Evolutionary conservation across 1,140 invertebrate species (phyloP).

Genomic region (Aphelinus atriplicis): DNA sequence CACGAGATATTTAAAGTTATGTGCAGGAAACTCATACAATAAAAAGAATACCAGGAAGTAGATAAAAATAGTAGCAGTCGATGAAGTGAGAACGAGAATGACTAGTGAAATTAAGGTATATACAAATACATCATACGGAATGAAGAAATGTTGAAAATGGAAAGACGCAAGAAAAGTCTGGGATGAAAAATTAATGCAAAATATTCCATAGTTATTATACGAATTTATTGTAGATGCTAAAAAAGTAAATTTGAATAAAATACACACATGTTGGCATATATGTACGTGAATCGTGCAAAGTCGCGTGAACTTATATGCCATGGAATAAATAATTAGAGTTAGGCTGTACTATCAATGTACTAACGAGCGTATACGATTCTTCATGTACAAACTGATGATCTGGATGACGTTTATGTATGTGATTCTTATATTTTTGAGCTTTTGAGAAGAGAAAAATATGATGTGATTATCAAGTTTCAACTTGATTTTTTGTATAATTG

Average conservation of each 20-base stretch:
- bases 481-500: too few species aligned
- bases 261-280: constrained; percentile 34
- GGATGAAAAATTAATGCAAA: constrained; percentile 38
- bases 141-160: neutral
- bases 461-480: neutral
- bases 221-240: constrained; percentile 60
- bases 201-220: constrained; percentile 60
- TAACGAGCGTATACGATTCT: constrained; percentile 67
- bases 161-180: neutral
- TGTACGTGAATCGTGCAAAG: neutral
- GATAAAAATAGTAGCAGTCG: too few species aligned
- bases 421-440: constrained; percentile 1
- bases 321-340: constrained; percentile 50
- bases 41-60: neutral
- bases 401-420: constrained; percentile 4
- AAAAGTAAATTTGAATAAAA: constrained; percentile 46
- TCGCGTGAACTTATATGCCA: constrained; percentile 6
- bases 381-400: constrained; percentile 62
- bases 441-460: neutral
- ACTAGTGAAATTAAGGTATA: neutral
- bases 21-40: neutral
- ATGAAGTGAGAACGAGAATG: neutral
- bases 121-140: neutral
- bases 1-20: neutral
- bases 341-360: constrained; percentile 63